Evolutionary conservation across 2,888 invertebrate genomes (phyloP).

Genomic region (Caenorhabditis becei): DNA sequence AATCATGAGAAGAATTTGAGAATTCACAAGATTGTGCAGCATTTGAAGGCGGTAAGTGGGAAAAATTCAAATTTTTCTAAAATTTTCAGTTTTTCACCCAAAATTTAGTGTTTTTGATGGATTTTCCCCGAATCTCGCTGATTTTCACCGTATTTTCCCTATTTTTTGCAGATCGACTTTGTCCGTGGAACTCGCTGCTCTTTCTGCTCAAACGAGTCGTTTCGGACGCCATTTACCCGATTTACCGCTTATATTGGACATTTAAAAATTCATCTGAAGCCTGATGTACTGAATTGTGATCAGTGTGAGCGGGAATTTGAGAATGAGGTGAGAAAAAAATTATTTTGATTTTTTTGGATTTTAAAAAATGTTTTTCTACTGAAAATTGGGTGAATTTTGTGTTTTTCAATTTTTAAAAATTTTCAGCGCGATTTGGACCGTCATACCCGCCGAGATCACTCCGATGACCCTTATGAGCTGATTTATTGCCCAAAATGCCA

Average conservation of each 20-base stretch:
- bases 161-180: constrained; percentile 56
- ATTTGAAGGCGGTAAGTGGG: constrained; percentile 10
- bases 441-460: constrained; percentile 59
- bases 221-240: constrained; percentile 41
- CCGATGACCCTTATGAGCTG: constrained; percentile 50
- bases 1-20: constrained; percentile 53
- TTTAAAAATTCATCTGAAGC: constrained; percentile 56
- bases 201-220: constrained; percentile 44
- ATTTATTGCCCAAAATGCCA: constrained; percentile 64
- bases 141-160: no score
- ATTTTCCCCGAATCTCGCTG: no score
- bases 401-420: background rate
- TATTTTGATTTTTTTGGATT: no score
- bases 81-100: no score
- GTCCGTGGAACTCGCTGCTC: constrained; percentile 34
- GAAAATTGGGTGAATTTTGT: no score
- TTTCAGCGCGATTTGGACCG: constrained; percentile 53
- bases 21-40: constrained; percentile 45
- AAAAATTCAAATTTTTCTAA: background rate
- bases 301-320: constrained; percentile 34
- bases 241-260: constrained; percentile 60
- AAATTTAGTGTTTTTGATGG: no score
- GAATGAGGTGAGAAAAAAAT: background rate
- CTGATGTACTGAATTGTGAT: constrained; percentile 59
- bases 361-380: no score